Evolutionary conservation across 2,888 invertebrate genomes (phyloP).

Genomic region (Eupithecia exiguata): DNA sequence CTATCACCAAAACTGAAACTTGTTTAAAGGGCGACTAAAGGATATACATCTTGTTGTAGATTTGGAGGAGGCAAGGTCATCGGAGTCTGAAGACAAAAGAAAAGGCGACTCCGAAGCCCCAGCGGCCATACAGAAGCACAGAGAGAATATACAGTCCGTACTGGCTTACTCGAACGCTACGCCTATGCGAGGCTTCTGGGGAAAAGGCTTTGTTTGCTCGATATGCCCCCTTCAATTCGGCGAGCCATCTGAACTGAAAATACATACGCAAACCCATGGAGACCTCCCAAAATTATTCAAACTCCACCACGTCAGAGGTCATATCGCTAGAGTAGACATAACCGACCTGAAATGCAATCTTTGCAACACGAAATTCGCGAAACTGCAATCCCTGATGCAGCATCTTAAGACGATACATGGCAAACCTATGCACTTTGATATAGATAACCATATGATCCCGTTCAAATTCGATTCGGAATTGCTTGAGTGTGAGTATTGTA

Average conservation of each 20-base stretch:
- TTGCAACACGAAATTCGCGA: slow-evolving; percentile 50
- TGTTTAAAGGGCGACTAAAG: slow-evolving; percentile 13
- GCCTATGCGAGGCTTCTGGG: slow-evolving; percentile 48
- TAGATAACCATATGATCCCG: slow-evolving; percentile 66
- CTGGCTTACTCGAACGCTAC: slow-evolving; percentile 51
- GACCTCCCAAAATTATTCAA: slow-evolving; percentile 36
- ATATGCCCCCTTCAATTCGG: slow-evolving; percentile 47
- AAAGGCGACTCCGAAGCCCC: neutral
- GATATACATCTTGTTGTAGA: slow-evolving; percentile 45
- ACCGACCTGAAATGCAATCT: slow-evolving; percentile 61
- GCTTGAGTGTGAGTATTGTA: slow-evolving; percentile 56
- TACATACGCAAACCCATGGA: slow-evolving; percentile 48
- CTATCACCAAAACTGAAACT: neutral
- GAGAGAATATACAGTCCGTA: slow-evolving; percentile 22
- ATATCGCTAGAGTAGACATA: slow-evolving; percentile 63
- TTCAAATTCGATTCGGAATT: slow-evolving; percentile 60
- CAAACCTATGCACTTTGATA: slow-evolving; percentile 53
- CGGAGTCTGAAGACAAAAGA: neutral
- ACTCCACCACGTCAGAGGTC: slow-evolving; percentile 47
- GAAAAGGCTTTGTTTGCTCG: slow-evolving; percentile 48
- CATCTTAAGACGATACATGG: slow-evolving; percentile 57
- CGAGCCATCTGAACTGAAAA: slow-evolving; percentile 47
- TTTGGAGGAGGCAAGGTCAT: slow-evolving; percentile 26
- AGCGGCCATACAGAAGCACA: slow-evolving; percentile 48
- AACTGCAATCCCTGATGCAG: slow-evolving; percentile 52